Conservation (phyloP, 2,888 invertebrate genomes). For the Ariolimax columbianus region DNA sequence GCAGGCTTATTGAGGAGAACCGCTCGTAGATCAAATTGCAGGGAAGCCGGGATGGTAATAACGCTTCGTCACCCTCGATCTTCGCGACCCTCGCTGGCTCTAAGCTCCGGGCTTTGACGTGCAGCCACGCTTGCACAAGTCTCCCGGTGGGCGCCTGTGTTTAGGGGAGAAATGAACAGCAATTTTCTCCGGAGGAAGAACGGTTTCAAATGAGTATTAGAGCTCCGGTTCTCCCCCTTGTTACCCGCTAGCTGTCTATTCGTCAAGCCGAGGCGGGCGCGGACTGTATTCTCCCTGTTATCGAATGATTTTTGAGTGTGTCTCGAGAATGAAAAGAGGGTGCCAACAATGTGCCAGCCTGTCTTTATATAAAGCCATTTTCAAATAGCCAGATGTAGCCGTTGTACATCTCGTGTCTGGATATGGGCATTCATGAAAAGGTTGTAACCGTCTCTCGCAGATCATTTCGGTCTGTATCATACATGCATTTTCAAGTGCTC, state of each 20-base stretch:
- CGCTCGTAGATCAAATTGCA: slow-evolving; percentile 37
- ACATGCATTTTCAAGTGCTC: neutral
- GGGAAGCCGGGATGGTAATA: slow-evolving; percentile 5
- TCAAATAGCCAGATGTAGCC: neutral
- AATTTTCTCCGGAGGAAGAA: slow-evolving; percentile 31
- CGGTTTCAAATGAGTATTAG: slow-evolving; percentile 22
- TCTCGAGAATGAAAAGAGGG: neutral
- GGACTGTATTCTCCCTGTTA: neutral
- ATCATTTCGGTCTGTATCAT: neutral
- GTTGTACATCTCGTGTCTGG: neutral
- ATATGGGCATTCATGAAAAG: neutral
- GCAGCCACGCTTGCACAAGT: slow-evolving; percentile 34
- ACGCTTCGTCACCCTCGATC: slow-evolving; percentile 42
- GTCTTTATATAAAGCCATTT: neutral
- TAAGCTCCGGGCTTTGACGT: slow-evolving; percentile 30
- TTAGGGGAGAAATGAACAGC: slow-evolving; percentile 11
- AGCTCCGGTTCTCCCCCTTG: neutral
- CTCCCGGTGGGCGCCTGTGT: slow-evolving; percentile 13
- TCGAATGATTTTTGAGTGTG: neutral
- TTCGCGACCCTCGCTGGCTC: slow-evolving; percentile 9
- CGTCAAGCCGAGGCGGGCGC: neutral
- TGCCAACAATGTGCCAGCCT: neutral
- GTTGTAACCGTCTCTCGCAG: neutral
- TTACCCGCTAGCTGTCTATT: slow-evolving; percentile 8
- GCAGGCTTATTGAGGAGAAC: slow-evolving; percentile 14